phyloP scores from a whole-genome alignment of 2,888 invertebrate genomes.

The Kuschelorhynchus macadamiae region DNA sequence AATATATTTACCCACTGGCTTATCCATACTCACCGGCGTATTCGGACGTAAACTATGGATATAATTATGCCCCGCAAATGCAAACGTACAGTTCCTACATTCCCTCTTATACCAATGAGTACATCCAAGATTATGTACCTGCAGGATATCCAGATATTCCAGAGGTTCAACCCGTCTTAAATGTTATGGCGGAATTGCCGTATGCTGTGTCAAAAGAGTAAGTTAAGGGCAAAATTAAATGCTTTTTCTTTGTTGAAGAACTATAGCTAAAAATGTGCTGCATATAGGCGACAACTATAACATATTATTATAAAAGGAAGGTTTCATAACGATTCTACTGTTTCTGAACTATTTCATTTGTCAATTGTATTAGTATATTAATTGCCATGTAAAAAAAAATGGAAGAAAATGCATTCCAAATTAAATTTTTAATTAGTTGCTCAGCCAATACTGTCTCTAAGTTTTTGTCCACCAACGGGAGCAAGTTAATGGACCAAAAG shows the following conservation, averaged over 20 bases:
- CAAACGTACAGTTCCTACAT: constrained; percentile 1
- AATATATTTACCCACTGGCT: constrained; percentile 22
- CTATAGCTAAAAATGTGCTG: no score
- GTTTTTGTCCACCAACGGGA: no score
- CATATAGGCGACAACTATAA: no score
- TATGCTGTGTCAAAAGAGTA: constrained; percentile 58
- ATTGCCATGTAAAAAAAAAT: no score
- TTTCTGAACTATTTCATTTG: no score
- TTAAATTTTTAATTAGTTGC: no score
- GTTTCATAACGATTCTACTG: no score
- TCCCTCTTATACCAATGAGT: constrained; percentile 14
- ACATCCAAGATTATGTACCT: constrained; percentile 19
- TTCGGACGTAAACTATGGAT: constrained; percentile 20
- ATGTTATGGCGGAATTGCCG: constrained; percentile 64
- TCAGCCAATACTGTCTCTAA: no score
- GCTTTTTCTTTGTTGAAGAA: background rate
- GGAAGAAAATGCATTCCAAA: no score
- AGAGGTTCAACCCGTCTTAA: constrained; percentile 56
- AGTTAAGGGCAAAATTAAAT: constrained; percentile 5
- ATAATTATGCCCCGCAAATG: constrained; percentile 19
- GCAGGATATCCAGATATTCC: background rate
- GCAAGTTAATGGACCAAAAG: no score
- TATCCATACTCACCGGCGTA: constrained; percentile 23
- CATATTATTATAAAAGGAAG: no score
- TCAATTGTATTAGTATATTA: no score